Evolutionary conservation across 2,113 vertebrate genomes (phyloP).

Genomic region (Corydoras sp.): DNA sequence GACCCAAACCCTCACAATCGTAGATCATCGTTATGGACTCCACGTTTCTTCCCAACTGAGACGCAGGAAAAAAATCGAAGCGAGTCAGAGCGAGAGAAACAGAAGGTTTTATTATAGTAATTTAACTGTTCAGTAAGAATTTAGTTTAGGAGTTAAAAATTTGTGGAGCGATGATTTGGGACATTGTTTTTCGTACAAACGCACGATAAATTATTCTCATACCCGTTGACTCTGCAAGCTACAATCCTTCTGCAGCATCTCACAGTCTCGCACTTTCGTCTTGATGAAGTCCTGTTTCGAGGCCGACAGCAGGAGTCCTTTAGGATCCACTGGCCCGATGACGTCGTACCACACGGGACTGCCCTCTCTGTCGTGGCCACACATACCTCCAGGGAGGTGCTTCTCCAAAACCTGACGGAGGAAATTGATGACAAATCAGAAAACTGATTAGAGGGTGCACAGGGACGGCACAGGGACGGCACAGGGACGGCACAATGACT

Average conservation of each 20-base stretch:
- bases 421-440: too few relatives aligned
- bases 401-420: slow-evolving; percentile 76
- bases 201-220: neutral
- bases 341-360: slow-evolving; percentile 88
- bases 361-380: slow-evolving; percentile 82
- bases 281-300: slow-evolving; percentile 92
- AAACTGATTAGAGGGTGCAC: too few relatives aligned
- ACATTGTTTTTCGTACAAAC: neutral
- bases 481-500: too few relatives aligned
- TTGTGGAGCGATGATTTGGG: neutral
- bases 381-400: slow-evolving; percentile 85
- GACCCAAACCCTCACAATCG: slow-evolving; percentile 86
- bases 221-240: slow-evolving; percentile 72
- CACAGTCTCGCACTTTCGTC: slow-evolving; percentile 89
- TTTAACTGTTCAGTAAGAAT: neutral
- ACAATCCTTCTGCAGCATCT: slow-evolving; percentile 74
- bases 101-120: neutral
- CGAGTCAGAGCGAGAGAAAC: neutral
- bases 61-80: slow-evolving; percentile 1
- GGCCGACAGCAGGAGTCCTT: slow-evolving; percentile 85
- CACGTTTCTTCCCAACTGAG: slow-evolving; percentile 79
- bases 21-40: slow-evolving; percentile 88
- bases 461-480: too few relatives aligned
- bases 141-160: neutral
- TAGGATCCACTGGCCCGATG: slow-evolving; percentile 84